Conservation (phyloP, 2,113 vertebrate species). For the Plecotus auritus region DNA sequence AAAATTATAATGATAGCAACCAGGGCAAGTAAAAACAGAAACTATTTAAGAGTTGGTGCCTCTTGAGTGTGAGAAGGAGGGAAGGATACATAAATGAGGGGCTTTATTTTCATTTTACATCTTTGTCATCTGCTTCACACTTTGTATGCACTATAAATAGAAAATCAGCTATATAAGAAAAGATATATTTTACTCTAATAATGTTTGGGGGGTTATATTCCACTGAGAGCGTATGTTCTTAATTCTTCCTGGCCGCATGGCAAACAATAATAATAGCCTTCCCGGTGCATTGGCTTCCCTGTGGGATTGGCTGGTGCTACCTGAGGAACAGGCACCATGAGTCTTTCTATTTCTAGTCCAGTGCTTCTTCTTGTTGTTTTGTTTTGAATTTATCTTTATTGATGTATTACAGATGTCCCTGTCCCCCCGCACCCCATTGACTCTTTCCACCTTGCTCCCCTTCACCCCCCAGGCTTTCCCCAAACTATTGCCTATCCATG, state of each 20-base stretch:
- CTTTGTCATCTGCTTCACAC: not conserved
- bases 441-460: too few relatives aligned
- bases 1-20: constrained; percentile 28
- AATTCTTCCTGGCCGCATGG: not conserved
- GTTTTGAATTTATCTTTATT: too few relatives aligned
- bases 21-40: constrained; percentile 7
- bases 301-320: not conserved
- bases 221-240: not conserved
- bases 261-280: not conserved
- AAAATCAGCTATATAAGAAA: not conserved
- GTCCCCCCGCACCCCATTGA: too few relatives aligned
- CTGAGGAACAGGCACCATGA: not conserved
- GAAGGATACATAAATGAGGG: not conserved
- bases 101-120: not conserved
- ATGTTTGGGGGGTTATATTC: not conserved
- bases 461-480: too few relatives aligned
- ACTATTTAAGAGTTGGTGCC: not conserved
- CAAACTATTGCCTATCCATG: too few relatives aligned
- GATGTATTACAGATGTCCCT: too few relatives aligned
- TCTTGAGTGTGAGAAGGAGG: not conserved
- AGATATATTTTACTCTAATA: not conserved
- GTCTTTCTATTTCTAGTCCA: not conserved
- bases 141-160: not conserved
- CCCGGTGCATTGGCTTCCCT: too few relatives aligned
- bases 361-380: too few relatives aligned